phyloP scores from a whole-genome alignment of 2,797 vertebrate species.

The Zalophus californianus region DNA sequence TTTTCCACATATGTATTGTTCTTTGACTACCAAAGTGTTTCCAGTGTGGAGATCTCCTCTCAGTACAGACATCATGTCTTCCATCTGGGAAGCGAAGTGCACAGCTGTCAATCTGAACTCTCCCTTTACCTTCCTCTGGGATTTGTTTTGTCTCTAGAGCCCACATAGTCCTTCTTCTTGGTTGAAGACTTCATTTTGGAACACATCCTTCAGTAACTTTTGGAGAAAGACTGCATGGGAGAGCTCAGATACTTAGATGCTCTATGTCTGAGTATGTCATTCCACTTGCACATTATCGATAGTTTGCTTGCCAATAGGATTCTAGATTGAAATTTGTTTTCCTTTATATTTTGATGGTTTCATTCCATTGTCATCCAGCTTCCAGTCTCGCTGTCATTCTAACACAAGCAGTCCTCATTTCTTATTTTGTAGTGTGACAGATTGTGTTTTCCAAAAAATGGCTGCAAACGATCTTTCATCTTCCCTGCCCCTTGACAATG shows the following conservation, averaged over 20 bases:
- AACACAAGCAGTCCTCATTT: background rate
- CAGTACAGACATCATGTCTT: background rate
- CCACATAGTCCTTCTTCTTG: background rate
- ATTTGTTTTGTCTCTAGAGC: background rate
- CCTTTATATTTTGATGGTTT: background rate
- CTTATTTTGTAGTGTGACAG: background rate
- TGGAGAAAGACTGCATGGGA: background rate
- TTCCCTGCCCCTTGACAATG: background rate
- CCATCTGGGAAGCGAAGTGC: background rate
- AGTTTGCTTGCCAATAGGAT: background rate
- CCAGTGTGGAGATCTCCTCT: background rate
- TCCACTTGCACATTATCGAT: background rate
- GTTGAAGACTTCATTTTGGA: background rate
- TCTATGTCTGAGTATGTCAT: background rate
- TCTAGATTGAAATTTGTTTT: background rate
- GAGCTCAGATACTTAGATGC: background rate
- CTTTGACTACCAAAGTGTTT: background rate
- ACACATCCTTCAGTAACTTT: background rate
- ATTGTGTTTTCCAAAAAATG: conserved; percentile 23
- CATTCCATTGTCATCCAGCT: background rate
- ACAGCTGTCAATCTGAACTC: no score
- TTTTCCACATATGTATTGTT: background rate
- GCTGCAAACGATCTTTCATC: background rate
- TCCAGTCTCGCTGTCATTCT: background rate
- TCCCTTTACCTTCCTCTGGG: background rate